Evolutionary conservation across 2,888 invertebrate genomes (phyloP).

Genomic region (Orthonychiurus folsomi): DNA sequence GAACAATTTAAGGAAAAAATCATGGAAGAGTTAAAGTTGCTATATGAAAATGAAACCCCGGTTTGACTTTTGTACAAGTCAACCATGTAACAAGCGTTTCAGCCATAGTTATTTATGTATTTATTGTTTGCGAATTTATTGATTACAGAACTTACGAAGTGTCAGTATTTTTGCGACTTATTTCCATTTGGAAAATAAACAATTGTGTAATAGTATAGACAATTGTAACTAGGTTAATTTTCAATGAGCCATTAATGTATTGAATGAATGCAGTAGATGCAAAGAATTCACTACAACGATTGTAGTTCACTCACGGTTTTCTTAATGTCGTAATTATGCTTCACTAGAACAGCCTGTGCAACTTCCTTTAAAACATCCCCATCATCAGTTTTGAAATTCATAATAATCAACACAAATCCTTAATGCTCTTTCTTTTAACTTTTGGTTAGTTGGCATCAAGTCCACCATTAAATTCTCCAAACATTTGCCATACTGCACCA

Average conservation of each 20-base stretch:
- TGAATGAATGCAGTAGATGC: no score
- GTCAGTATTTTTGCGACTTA: not conserved
- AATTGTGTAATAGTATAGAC: not conserved
- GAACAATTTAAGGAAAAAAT: conserved; percentile 24
- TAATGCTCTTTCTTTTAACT: conserved; percentile 33
- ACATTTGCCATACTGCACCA: conserved; percentile 37
- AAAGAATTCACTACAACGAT: no score
- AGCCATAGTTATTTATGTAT: not conserved
- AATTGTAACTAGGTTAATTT: no score
- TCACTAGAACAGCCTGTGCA: conserved; percentile 18
- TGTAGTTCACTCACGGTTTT: conserved; percentile 23
- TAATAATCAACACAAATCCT: conserved; percentile 34
- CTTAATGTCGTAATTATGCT: conserved; percentile 33
- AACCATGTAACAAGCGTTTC: no score
- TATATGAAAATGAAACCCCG: not conserved
- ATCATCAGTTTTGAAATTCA: conserved; percentile 15
- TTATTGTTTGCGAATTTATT: not conserved
- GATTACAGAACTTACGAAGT: not conserved
- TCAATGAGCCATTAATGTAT: no score
- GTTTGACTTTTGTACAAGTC: not conserved
- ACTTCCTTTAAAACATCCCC: conserved; percentile 17
- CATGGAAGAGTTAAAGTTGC: conserved; percentile 21
- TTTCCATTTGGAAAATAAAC: not conserved
- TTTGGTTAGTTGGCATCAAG: conserved; percentile 33
- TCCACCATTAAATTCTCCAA: conserved; percentile 39